A percentile compares a stretch with the other conserved stretches of the same genome.
These are phyloP conservation scores for Clunio marinus DNA, from an alignment of 2,888 invertebrate species.

Conservation along the genomic window DNA sequence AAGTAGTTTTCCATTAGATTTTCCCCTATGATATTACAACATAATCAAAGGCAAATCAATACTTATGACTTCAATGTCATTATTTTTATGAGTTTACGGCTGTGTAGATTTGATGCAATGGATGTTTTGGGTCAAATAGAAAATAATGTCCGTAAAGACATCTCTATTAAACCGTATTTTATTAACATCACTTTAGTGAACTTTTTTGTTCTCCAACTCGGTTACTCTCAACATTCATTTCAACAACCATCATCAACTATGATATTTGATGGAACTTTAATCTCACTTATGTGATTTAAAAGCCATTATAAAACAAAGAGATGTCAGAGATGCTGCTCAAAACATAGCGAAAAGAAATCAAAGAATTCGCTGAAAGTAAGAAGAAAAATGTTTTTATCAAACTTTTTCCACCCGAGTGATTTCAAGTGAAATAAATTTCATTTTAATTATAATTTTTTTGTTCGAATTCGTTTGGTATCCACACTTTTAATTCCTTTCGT, in stretches of 20 bases:
- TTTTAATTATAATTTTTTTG: constrained; percentile 37
- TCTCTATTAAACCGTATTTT: constrained; percentile 11
- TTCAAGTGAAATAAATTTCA: constrained; percentile 37
- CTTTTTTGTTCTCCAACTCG: background rate
- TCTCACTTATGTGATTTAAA: no score
- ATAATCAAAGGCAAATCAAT: constrained; percentile 39
- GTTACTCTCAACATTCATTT: background rate
- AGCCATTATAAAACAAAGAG: background rate
- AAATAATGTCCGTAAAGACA: constrained; percentile 18
- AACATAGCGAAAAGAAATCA: background rate
- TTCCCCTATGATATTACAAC: background rate
- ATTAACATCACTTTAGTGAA: background rate
- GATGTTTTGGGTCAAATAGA: constrained; percentile 22
- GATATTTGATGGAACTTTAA: no score
- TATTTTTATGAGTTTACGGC: constrained; percentile 39
- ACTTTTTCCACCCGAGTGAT: constrained; percentile 35
- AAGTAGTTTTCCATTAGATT: constrained; percentile 36
- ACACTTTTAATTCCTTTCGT: background rate
- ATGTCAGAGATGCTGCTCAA: constrained; percentile 1
- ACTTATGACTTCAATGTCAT: constrained; percentile 36
- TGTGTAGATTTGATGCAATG: constrained; percentile 34
- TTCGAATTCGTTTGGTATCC: background rate
- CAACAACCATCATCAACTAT: no score
- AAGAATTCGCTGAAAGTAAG: background rate
- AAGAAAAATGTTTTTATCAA: constrained; percentile 34